Evolutionary conservation across 2,113 vertebrate species (phyloP), one percentile per base, ranked within the genome.

Genomic region (Toxotes jaculatrix): DNA sequence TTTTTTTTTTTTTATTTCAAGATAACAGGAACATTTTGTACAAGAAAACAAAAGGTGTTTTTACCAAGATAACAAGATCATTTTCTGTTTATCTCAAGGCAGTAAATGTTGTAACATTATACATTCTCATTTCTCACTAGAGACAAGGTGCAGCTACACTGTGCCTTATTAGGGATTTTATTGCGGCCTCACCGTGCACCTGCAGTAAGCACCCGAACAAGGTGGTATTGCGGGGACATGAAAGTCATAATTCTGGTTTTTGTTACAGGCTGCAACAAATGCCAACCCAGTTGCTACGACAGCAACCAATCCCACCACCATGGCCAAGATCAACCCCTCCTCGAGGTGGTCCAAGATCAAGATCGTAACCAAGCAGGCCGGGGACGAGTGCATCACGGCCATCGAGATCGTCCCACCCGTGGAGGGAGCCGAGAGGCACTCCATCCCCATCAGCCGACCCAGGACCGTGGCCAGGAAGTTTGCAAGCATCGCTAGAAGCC

Each of bases 321-420:
- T 68, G 4, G 14, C 83, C 51, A 96, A 93, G 67, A 72, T 92
- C 19, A 95, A 93, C 77, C 67, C 95, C 0, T 38, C 85, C 75
- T 99, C 98, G 10, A 97, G 95, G 75, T 99, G 98, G 98, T 98
- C 98, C 79, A 99, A 99, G 94, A 98, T 99, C 62, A 98, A 99
- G 95, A 99, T 99, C 0, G 97, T 99, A 64, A 99, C 98, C 1
- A 99, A 99, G 88, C 97, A 98, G 94, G 91, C 95, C 0, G 98
- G 98, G 70, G 96, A 95, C 0, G 98, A 99, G 82, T 99, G 98
- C 36, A 97, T 99, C 89, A 99, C 98, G 0, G 98, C 98, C 38
- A 97, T 99, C 0, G 98, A 99, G 95, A 99, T 99, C 0, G 96
- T 98, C 40, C 97, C 97, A 0, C 97, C 70, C 36, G 95, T 95